Percentiles rank a stretch among this genome's conserved stretches.
These are phyloP conservation scores for Rhagonycha fulva DNA, from an alignment of 2,888 invertebrate species.

Conservation along the genomic window DNA sequence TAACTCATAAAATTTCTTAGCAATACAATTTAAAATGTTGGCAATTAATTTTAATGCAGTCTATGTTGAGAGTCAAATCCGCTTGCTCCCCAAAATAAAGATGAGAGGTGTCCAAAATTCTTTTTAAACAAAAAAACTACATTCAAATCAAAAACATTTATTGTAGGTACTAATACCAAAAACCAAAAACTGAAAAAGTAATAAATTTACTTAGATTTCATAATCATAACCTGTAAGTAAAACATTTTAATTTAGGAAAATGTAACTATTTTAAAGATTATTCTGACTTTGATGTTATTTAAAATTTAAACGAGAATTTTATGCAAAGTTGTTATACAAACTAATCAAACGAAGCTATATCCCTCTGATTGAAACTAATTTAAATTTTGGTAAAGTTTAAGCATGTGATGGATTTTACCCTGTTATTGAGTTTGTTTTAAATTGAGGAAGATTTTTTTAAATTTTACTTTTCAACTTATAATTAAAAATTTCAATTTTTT, in stretches of 20 bases:
- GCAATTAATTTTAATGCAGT: too few relatives aligned
- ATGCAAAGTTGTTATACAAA: slow-evolving; percentile 3
- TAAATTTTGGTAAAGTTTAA: slow-evolving; percentile 5
- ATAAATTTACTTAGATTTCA: too few relatives aligned
- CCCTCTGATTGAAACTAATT: slow-evolving; percentile 5
- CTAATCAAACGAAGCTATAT: slow-evolving; percentile 7
- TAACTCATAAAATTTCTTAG: too few relatives aligned
- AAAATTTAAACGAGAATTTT: slow-evolving; percentile 9
- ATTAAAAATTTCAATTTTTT: neutral
- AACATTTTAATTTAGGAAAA: neutral
- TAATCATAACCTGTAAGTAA: neutral
- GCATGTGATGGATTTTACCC: slow-evolving; percentile 9
- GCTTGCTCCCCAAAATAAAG: too few relatives aligned
- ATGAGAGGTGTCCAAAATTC: too few relatives aligned
- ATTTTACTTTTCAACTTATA: neutral
- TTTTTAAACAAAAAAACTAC: too few relatives aligned
- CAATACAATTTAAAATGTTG: too few relatives aligned
- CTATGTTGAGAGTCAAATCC: too few relatives aligned
- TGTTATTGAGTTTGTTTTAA: slow-evolving; percentile 2
- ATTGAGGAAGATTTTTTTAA: neutral
- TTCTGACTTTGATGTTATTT: neutral
- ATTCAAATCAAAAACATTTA: too few relatives aligned
- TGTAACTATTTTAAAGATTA: neutral
- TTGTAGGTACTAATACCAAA: too few relatives aligned
- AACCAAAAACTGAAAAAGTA: too few relatives aligned